Evolutionary conservation across 1,140 invertebrate species (phyloP).

Genomic region (Elysia chlorotica): DNA sequence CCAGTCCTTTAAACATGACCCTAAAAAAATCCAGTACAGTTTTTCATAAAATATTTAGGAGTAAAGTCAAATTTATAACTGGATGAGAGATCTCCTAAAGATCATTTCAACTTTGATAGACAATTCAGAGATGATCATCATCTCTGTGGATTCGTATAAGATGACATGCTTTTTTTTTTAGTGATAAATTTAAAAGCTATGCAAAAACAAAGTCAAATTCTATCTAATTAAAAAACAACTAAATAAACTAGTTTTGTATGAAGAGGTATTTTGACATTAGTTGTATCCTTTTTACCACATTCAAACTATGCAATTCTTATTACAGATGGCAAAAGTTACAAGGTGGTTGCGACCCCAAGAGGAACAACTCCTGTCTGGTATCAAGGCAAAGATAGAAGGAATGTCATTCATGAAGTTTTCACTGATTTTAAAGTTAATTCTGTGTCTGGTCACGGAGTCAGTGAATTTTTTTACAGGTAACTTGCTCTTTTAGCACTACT

Average conservation of each 20-base stretch:
- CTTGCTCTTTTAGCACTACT: not conserved
- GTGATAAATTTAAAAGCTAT: not conserved
- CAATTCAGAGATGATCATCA: not conserved
- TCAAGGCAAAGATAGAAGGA: conserved; percentile 44
- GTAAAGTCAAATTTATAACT: not conserved
- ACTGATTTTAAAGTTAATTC: conserved; percentile 48
- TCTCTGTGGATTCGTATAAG: not conserved
- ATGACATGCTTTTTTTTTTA: not conserved
- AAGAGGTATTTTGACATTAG: not conserved
- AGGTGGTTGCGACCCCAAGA: conserved; percentile 36
- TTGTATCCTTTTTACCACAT: not conserved
- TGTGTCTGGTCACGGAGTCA: conserved; percentile 38
- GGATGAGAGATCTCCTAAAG: not conserved
- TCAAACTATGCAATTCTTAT: not conserved
- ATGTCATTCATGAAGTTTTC: conserved; percentile 45
- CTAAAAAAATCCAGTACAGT: not conserved
- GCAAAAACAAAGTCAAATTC: too few relatives aligned
- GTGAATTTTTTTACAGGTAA: conserved; percentile 53
- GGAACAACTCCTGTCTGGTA: conserved; percentile 41
- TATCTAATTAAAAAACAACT: too few relatives aligned
- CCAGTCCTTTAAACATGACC: not conserved
- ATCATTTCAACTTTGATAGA: too few relatives aligned
- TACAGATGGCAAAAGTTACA: conserved; percentile 30
- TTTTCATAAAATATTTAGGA: not conserved
- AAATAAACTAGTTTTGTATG: too few relatives aligned